Evolutionary conservation across 2,888 invertebrate species (phyloP).

Genomic region (Leucophora obtusa): DNA sequence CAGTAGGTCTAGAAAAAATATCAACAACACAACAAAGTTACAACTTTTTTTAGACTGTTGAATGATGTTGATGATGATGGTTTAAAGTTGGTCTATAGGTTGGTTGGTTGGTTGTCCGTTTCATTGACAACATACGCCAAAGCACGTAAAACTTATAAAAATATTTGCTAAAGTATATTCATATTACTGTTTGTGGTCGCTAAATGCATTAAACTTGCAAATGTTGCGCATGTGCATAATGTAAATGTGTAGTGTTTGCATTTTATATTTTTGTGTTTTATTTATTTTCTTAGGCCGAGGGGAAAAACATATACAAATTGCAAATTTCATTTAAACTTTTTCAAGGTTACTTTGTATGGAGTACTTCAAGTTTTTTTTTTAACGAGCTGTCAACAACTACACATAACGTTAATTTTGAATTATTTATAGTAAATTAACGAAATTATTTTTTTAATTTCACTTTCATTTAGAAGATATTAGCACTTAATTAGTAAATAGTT

Average conservation of each 20-base stretch:
- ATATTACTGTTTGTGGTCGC: conserved; percentile 4
- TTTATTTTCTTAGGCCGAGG: background rate
- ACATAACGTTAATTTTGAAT: background rate
- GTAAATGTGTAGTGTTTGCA: no score
- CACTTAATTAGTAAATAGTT: background rate
- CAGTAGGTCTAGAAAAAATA: conserved; percentile 35
- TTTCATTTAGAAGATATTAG: background rate
- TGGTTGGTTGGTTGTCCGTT: conserved; percentile 19
- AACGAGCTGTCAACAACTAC: conserved; percentile 18
- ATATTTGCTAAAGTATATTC: conserved; percentile 35
- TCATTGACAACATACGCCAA: conserved; percentile 35
- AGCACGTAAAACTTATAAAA: conserved; percentile 48
- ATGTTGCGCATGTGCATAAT: conserved; percentile 29
- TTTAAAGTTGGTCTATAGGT: conserved; percentile 59
- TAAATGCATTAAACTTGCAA: conserved; percentile 47
- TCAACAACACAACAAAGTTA: conserved; percentile 10
- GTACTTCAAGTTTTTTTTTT: background rate
- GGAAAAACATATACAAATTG: conserved; percentile 45
- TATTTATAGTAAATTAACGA: background rate
- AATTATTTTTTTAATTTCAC: background rate
- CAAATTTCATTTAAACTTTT: conserved; percentile 58
- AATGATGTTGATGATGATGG: conserved; percentile 20
- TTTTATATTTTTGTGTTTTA: background rate
- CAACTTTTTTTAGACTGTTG: conserved; percentile 5
- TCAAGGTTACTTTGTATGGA: conserved; percentile 56